Evolutionary conservation across 2,888 invertebrate genomes (phyloP).

Genomic region (Patella ulyssiponensis): DNA sequence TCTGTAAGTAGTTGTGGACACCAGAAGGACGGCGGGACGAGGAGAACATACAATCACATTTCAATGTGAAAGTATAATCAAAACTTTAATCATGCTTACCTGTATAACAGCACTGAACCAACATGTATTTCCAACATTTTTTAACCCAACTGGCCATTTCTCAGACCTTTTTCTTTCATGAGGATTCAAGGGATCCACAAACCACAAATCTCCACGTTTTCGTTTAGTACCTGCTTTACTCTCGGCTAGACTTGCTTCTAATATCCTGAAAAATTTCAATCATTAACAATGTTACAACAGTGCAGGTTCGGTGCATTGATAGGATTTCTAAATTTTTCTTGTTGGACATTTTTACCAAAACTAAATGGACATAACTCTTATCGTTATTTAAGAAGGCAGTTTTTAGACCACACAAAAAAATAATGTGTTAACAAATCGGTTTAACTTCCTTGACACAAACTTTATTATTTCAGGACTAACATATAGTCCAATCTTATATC

Average conservation of each 20-base stretch:
- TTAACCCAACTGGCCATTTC: conserved; percentile 73
- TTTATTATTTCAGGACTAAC: too few species aligned
- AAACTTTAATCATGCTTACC: conserved; percentile 47
- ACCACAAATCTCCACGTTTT: conserved; percentile 71
- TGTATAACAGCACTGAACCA: conserved; percentile 75
- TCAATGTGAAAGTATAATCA: conserved; percentile 3
- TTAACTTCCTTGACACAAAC: too few species aligned
- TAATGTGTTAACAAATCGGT: too few species aligned
- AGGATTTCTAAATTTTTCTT: too few species aligned
- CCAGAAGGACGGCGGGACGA: neutral
- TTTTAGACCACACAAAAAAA: too few species aligned
- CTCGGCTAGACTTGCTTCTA: conserved; percentile 73
- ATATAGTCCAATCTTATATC: too few species aligned
- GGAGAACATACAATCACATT: neutral
- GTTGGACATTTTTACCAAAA: too few species aligned
- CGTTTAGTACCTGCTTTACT: conserved; percentile 71
- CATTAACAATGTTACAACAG: too few species aligned
- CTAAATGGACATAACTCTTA: too few species aligned
- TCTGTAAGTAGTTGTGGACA: too few species aligned
- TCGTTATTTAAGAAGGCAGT: too few species aligned
- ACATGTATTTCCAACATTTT: conserved; percentile 75
- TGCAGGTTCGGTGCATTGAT: too few species aligned
- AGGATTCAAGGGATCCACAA: conserved; percentile 72
- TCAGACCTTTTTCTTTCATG: conserved; percentile 67
- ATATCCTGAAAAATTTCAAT: conserved; percentile 57